A percentile compares a stretch with the other conserved stretches of the same genome.
These are phyloP conservation scores for Perizoma flavofasciatum DNA, from an alignment of 2,888 invertebrate species.

Conservation along the genomic window DNA sequence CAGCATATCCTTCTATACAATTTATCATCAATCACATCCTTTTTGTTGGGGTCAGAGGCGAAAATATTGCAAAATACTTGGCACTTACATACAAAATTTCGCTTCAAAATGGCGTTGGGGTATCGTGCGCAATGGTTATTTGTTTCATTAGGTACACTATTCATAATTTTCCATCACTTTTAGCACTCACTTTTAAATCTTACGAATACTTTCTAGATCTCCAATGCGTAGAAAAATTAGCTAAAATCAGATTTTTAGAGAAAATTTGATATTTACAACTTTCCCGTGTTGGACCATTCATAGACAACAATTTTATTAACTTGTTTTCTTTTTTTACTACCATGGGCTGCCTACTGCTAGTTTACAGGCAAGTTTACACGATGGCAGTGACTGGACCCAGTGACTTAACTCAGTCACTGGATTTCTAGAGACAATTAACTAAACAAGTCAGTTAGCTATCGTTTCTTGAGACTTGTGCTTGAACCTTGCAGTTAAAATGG, in stretches of 20 bases:
- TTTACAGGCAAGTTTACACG: too few relatives aligned
- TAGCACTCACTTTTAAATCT: constrained; percentile 61
- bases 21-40: constrained; percentile 55
- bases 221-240: constrained; percentile 49
- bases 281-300: constrained; percentile 66
- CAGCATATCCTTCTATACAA: constrained; percentile 55
- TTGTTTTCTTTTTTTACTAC: constrained; percentile 16
- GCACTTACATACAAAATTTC: constrained; percentile 85
- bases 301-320: constrained; percentile 41
- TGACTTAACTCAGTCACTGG: too few relatives aligned
- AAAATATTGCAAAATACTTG: constrained; percentile 83
- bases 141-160: constrained; percentile 76
- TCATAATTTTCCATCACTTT: constrained; percentile 68
- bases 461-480: too few relatives aligned
- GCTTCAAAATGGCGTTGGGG: constrained; percentile 85
- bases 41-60: constrained; percentile 55
- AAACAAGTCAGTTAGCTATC: too few relatives aligned
- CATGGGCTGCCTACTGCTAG: neutral
- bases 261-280: constrained; percentile 79
- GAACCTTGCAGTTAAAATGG: too few relatives aligned
- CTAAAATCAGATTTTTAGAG: constrained; percentile 58
- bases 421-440: too few relatives aligned
- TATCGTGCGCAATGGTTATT: constrained; percentile 84
- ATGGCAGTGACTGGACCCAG: too few relatives aligned
- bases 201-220: constrained; percentile 62